These are phyloP conservation scores for Zaprionus lineosus DNA, from an alignment of 2,888 invertebrate species.

Conservation along the genomic window DNA sequence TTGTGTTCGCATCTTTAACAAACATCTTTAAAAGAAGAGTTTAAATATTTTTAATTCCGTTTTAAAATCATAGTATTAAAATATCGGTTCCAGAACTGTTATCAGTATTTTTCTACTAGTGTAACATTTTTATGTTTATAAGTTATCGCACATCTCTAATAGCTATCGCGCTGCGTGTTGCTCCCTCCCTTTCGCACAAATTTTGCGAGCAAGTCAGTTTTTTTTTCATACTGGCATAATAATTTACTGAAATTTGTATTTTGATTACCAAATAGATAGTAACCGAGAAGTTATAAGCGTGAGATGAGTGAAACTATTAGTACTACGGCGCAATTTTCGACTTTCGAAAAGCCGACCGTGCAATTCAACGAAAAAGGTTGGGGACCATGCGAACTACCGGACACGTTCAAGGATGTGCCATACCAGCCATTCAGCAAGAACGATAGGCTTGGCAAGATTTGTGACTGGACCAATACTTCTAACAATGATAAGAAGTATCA, in stretches of 20 bases:
- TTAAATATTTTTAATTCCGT: too few relatives aligned
- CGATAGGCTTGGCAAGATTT: slow-evolving; percentile 98
- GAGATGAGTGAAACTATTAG: slow-evolving; percentile 79
- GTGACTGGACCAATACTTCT: slow-evolving; percentile 98
- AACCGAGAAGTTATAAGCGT: slow-evolving; percentile 18
- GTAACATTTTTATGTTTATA: background rate
- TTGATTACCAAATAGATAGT: slow-evolving; percentile 15
- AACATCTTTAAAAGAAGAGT: too few relatives aligned
- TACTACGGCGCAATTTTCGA: slow-evolving; percentile 74
- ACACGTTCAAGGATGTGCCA: slow-evolving; percentile 86
- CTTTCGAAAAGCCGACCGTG: slow-evolving; percentile 81
- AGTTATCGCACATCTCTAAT: slow-evolving; percentile 35
- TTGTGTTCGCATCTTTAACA: too few relatives aligned
- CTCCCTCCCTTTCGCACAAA: slow-evolving; percentile 43
- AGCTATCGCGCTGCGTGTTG: slow-evolving; percentile 28
- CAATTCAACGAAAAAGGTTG: slow-evolving; percentile 88
- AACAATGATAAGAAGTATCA: slow-evolving; percentile 97
- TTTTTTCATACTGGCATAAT: slow-evolving; percentile 30
- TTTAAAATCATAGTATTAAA: too few relatives aligned
- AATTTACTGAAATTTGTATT: slow-evolving; percentile 12
- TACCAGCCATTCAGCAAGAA: slow-evolving; percentile 99
- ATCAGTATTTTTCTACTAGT: too few relatives aligned
- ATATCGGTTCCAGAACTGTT: too few relatives aligned
- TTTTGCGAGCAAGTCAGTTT: slow-evolving; percentile 40
- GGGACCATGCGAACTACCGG: slow-evolving; percentile 99